phyloP scores from a whole-genome alignment of 2,113 vertebrate species.

The Anoura caudifer region DNA sequence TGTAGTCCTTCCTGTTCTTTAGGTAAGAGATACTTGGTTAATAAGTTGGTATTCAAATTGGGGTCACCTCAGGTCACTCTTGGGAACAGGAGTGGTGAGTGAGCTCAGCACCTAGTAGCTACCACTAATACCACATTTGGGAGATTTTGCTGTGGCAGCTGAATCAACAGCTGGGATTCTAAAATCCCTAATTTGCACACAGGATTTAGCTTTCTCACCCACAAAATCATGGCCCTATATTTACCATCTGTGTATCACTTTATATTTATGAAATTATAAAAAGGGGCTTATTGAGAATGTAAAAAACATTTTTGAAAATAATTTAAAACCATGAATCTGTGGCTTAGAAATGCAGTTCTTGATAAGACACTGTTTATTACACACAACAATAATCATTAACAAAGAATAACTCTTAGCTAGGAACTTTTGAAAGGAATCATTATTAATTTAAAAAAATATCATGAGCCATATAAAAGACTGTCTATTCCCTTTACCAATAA shows the following conservation, averaged over 20 bases:
- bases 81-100: neutral
- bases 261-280: slow-evolving; percentile 73
- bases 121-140: slow-evolving; percentile 21
- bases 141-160: slow-evolving; percentile 65
- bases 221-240: slow-evolving; percentile 72
- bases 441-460: slow-evolving; percentile 8
- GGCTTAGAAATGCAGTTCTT: neutral
- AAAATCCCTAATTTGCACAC: slow-evolving; percentile 66
- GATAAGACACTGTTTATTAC: neutral
- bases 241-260: slow-evolving; percentile 71
- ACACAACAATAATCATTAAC: slow-evolving; percentile 44
- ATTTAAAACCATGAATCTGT: slow-evolving; percentile 1
- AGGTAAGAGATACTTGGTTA: neutral
- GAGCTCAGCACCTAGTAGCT: slow-evolving; percentile 34
- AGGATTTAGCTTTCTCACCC: slow-evolving; percentile 71
- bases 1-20: neutral
- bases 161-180: slow-evolving; percentile 72
- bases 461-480: neutral
- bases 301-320: slow-evolving; percentile 52
- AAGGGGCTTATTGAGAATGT: slow-evolving; percentile 43
- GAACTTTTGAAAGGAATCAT: slow-evolving; percentile 27
- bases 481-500: neutral
- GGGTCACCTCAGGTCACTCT: slow-evolving; percentile 45
- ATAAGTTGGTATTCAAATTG: neutral
- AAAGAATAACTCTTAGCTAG: slow-evolving; percentile 24